Evolutionary conservation across 2,797 vertebrate species (phyloP), one percentile per base, ranked within the genome.

Genomic region (Fistularia tabacaria): DNA sequence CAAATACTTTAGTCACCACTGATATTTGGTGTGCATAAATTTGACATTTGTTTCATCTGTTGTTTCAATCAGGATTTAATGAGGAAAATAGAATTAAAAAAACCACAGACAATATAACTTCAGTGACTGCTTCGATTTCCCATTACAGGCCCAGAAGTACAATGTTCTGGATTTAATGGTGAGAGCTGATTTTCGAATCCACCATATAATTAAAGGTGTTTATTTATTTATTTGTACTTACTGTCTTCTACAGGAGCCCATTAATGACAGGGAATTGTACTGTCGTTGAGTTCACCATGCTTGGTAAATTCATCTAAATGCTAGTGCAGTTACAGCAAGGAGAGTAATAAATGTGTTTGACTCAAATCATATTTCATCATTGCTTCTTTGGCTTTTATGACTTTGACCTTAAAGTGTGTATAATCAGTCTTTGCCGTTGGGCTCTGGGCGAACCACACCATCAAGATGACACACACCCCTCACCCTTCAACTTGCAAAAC

Each of bases 311-410:
- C 63, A 79, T 69, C 81, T 66, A 82, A 71, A 77, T 59, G 57
- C 49, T 73, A 66, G 51, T 9, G 54, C 56, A 64, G 64, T 78
- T 71, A 79, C 58, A 73, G 70, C 67, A 59, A 62, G 54, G 57
- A 39, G 57, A 77, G 72, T 61, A 69, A 79, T 80, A 81, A 80
- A 83, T 65, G 62, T 52, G 40, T 74, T 77, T 65, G 61, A 68
- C 64, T 79, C 12, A n/a, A 74, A 80, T 83, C 71, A 70, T 78
- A 75, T 78, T 85, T 85, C 62, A 84, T 75, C 71, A 77, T 71
- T 13, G 70, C 64, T 79, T 81, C 64, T 69, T 61, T 46, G 59
- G 56, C 44, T 82, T 88, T 84, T 85, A 86, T 51, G 54, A 74
- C 66, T 12, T 50, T 86, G 81, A 86, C 82, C 81, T 85, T 85